A percentile compares a stretch with the other conserved stretches of the same genome.
Evolutionary conservation across 2,113 vertebrate species (phyloP).

Genomic region (Poeciliopsis occidentalis): DNA sequence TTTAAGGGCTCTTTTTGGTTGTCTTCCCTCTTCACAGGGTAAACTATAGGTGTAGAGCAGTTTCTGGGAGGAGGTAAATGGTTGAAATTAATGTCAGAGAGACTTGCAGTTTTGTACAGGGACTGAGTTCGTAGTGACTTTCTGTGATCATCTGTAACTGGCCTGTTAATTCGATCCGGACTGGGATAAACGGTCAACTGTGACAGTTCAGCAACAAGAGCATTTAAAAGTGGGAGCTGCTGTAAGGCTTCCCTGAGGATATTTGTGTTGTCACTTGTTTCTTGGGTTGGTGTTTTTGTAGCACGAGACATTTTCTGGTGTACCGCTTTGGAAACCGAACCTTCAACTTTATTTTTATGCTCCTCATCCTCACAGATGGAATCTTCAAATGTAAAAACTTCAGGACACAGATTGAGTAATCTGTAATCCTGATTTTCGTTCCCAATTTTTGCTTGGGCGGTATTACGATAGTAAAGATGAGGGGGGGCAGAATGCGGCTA

Average conservation of each 20-base stretch:
- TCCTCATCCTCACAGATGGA: constrained; percentile 41
- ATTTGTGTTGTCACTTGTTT: constrained; percentile 25
- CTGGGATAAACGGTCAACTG: constrained; percentile 76
- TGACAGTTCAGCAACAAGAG: constrained; percentile 86
- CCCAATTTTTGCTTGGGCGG: constrained; percentile 41
- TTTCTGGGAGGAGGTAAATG: constrained; percentile 26
- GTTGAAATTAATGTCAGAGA: constrained; percentile 24
- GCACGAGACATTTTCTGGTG: constrained; percentile 3
- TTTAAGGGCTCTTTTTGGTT: constrained; percentile 28
- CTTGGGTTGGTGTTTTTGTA: neutral
- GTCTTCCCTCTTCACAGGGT: constrained; percentile 34
- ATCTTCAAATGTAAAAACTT: constrained; percentile 49
- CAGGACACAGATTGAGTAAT: constrained; percentile 16
- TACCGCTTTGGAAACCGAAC: neutral
- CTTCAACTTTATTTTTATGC: constrained; percentile 1
- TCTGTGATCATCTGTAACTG: constrained; percentile 23
- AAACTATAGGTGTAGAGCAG: constrained; percentile 14
- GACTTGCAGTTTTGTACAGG: constrained; percentile 9
- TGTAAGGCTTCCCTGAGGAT: constrained; percentile 55
- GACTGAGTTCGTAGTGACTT: constrained; percentile 11
- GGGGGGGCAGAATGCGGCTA: constrained; percentile 84
- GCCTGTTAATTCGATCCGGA: constrained; percentile 76
- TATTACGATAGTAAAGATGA: constrained; percentile 82
- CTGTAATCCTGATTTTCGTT: constrained; percentile 16
- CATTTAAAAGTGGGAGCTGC: constrained; percentile 87